Evolutionary conservation across 1,140 invertebrate genomes (phyloP), one percentile per base, ranked within the genome.

Genomic region (Cheumatopsyche charites): DNA sequence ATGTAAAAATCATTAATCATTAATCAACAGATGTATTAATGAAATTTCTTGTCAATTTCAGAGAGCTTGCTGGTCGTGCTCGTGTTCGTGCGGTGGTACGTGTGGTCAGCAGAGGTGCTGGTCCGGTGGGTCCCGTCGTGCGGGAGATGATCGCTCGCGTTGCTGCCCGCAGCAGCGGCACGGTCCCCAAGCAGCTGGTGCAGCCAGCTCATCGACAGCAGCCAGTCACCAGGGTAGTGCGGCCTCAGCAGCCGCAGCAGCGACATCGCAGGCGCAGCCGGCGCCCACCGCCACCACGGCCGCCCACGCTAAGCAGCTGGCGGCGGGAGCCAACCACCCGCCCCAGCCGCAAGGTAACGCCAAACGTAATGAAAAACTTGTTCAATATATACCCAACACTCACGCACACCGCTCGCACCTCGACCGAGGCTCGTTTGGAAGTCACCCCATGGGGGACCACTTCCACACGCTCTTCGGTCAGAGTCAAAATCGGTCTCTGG

Each of bases 251-350:
- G 71, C 79, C 79, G 79, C 77, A 72, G 68, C 77, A 75, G 73
- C 55, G 17, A n/a, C 43, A 13, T n/a, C 3, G 11, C 11, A 47
- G 12, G 15, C 43, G 15, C 43, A 75, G 12, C 75, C 68, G 71
- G 72, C 70, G 65, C 74, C 77, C 83, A 83, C 79, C 84, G 83
- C 84, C 83, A 88, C 87, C 82, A 92, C 92, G 88, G 91, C 92
- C 86, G 89, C 91, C 77, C 91, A 90, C 84, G 91, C 90, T 83
- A 92, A 92, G 82, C 84, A 86, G 82, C 81, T 83, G 80, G 85
- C 81, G 84, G 85, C 83, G 84, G 87, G 79, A 86, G 86, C 82
- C 87, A 90, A 86, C 87, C 83, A 83, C 82, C 82, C 83, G 82
- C 88, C 80, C 88, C 86, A 87, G 86, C 87, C 87, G 86, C 86